Conservation (phyloP, 2,113 vertebrate genomes). For the Albula goreensis region DNA sequence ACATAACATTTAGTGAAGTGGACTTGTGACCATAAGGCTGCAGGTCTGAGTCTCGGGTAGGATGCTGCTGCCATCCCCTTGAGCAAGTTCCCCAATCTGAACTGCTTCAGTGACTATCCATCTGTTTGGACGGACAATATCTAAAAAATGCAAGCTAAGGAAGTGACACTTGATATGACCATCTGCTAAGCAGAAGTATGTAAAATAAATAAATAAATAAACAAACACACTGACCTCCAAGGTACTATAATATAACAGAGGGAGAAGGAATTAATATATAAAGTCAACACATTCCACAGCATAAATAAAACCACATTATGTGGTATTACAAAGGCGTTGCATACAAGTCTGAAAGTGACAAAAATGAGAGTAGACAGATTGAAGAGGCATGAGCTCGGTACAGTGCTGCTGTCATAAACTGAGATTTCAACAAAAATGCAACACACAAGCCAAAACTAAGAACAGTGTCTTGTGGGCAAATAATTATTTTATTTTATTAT, state of each 20-base stretch:
- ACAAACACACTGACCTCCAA: background rate
- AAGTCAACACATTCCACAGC: background rate
- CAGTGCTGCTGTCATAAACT: too few relatives aligned
- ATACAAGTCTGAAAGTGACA: too few relatives aligned
- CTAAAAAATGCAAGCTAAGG: background rate
- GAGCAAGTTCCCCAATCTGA: background rate
- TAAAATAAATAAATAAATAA: background rate
- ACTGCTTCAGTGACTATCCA: background rate
- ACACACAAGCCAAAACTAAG: too few relatives aligned
- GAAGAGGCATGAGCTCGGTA: too few relatives aligned
- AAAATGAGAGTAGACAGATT: too few relatives aligned
- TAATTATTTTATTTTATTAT: too few relatives aligned
- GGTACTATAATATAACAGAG: too few relatives aligned
- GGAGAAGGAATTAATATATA: background rate
- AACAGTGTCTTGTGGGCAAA: too few relatives aligned
- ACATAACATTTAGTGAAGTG: background rate
- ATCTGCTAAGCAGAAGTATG: background rate
- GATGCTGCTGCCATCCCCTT: background rate
- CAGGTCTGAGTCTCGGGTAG: background rate
- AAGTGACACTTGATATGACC: background rate
- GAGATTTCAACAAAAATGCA: too few relatives aligned
- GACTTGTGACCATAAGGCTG: background rate
- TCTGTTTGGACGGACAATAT: background rate
- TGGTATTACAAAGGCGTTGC: too few relatives aligned
- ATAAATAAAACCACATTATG: too few relatives aligned